These are phyloP conservation scores for Chirona hameri DNA, from an alignment of 2,888 invertebrate genomes.

Conservation along the genomic window DNA sequence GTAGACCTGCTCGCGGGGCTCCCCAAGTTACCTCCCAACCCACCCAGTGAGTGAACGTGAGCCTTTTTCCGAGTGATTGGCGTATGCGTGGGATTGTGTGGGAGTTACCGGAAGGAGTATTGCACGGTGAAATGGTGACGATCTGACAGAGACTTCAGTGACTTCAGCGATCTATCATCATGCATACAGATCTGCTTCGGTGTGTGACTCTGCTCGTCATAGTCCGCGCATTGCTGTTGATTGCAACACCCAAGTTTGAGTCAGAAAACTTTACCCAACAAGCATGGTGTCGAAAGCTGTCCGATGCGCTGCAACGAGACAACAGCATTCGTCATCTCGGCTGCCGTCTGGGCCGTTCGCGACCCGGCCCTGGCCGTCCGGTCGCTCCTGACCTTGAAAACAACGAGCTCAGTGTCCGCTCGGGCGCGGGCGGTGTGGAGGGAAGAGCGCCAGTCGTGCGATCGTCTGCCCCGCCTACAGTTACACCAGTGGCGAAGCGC, in stretches of 20 bases:
- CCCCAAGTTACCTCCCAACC: not conserved
- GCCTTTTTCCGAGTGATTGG: not conserved
- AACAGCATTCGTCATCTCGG: not conserved
- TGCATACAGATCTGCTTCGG: not conserved
- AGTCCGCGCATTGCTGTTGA: not conserved
- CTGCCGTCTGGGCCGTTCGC: not conserved
- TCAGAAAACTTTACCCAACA: not conserved
- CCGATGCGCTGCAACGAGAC: not conserved
- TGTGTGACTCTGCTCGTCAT: not conserved
- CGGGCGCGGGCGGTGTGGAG: no score
- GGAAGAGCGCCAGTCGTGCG: no score
- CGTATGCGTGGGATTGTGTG: not conserved
- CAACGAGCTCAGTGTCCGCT: no score
- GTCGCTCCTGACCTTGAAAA: no score
- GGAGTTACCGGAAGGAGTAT: not conserved
- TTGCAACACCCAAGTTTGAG: not conserved
- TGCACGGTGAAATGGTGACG: not conserved
- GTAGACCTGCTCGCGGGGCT: not conserved
- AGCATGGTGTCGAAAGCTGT: not conserved
- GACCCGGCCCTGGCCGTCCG: not conserved
- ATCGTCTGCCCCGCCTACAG: no score
- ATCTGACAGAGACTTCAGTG: not conserved
- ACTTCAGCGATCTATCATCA: not conserved
- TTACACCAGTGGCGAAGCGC: no score
- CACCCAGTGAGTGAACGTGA: not conserved